Percentiles rank a stretch among this genome's conserved stretches.
Conservation (phyloP, 2,113 vertebrate genomes). For the Chloroceryle aenea region DNA sequence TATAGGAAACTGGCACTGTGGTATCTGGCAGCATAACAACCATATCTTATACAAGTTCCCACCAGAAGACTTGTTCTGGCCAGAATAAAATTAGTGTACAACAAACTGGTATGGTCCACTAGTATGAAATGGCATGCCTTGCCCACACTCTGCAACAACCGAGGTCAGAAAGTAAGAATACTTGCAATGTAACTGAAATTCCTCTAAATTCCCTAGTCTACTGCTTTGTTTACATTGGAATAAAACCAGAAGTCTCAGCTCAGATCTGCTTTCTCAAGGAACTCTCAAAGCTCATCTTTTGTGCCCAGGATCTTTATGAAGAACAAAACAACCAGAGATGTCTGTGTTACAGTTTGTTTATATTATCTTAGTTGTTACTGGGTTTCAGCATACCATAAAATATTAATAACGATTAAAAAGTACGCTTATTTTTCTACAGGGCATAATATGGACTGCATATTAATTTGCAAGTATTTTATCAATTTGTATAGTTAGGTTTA, state of each 20-base stretch:
- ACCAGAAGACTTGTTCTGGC: neutral
- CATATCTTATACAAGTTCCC: neutral
- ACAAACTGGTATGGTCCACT: neutral
- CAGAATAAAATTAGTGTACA: neutral
- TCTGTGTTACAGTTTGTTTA: neutral
- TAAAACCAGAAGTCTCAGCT: neutral
- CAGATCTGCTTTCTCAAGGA: neutral
- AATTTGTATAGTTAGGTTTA: neutral
- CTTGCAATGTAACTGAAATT: neutral
- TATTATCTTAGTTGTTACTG: neutral
- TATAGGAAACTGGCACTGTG: neutral
- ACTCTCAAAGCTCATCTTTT: neutral
- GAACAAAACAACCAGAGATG: neutral
- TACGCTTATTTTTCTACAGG: neutral
- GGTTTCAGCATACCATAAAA: neutral
- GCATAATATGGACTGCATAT: neutral
- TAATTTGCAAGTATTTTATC: neutral
- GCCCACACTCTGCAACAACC: neutral
- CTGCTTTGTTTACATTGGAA: neutral
- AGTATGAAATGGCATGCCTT: neutral
- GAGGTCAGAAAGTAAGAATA: neutral
- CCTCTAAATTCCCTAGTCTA: neutral
- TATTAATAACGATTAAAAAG: slow-evolving; percentile 1
- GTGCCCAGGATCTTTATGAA: neutral
- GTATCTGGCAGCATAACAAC: neutral